A percentile compares a stretch with the other conserved stretches of the same genome.
Conservation (phyloP, 2,797 vertebrate genomes). For the Rhodeus uyekii region DNA sequence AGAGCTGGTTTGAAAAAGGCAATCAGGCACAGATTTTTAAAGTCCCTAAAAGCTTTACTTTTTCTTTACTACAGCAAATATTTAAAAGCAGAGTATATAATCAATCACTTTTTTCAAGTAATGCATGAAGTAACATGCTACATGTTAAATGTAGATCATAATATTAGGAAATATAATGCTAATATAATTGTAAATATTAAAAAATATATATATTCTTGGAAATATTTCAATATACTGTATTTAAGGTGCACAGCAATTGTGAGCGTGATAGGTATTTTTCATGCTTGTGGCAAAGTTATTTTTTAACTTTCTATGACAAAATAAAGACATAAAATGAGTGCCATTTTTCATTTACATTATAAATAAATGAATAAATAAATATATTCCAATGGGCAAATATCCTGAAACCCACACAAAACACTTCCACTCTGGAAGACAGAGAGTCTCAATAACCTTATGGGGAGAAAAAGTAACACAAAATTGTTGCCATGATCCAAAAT, state of each 20-base stretch:
- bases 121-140: not conserved
- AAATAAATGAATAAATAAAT: not conserved
- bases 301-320: not conserved
- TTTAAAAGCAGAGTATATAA: not conserved
- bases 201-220: not conserved
- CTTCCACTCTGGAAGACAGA: not conserved
- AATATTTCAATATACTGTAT: not conserved
- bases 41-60: not conserved
- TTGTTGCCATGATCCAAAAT: not conserved
- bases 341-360: not conserved
- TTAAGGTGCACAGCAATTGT: not conserved
- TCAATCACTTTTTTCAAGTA: not conserved
- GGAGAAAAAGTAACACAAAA: not conserved
- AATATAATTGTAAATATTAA: not conserved
- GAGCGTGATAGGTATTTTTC: not conserved
- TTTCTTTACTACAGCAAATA: not conserved
- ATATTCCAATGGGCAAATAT: not conserved
- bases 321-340: no score
- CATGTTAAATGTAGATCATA: not conserved
- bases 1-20: not conserved
- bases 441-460: not conserved
- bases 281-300: not conserved
- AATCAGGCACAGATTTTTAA: constrained; percentile 13
- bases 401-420: not conserved
- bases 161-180: not conserved